Percentiles rank a stretch among this genome's conserved stretches.
Evolutionary conservation across 2,113 vertebrate genomes (phyloP).

Genomic region (Brevimyrus niger): DNA sequence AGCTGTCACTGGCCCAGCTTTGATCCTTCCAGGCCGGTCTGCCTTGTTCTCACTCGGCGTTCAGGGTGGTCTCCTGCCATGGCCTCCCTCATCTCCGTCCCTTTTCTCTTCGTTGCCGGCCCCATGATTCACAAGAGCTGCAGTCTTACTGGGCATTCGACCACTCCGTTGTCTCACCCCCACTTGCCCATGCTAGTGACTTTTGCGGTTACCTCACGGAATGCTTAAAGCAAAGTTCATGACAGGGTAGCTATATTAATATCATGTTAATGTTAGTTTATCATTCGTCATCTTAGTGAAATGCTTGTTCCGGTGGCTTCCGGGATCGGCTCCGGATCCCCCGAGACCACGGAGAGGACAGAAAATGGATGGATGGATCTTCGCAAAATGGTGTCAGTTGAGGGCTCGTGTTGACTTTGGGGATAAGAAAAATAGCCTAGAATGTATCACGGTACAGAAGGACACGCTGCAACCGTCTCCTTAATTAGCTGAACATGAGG

Average conservation of each 20-base stretch:
- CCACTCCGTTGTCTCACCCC: conserved; percentile 66
- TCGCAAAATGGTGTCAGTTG: background rate
- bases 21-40: conserved; percentile 50
- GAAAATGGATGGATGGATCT: background rate
- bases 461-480: background rate
- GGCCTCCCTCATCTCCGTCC: conserved; percentile 43
- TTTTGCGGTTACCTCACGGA: background rate
- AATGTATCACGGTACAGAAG: background rate
- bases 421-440: background rate
- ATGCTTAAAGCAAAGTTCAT: conserved; percentile 22
- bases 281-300: background rate
- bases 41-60: conserved; percentile 42
- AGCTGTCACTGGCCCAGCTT: conserved; percentile 44
- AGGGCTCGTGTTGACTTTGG: background rate
- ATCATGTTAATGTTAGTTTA: background rate
- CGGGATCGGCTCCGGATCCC: background rate
- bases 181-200: conserved; percentile 23
- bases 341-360: background rate
- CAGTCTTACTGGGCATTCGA: conserved; percentile 54
- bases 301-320: background rate
- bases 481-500: background rate
- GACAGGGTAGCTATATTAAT: background rate
- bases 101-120: conserved; percentile 52
- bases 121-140: conserved; percentile 55
- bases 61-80: conserved; percentile 68